phyloP scores from a whole-genome alignment of 2,888 invertebrate species.

The Melinaea marsaeus region DNA sequence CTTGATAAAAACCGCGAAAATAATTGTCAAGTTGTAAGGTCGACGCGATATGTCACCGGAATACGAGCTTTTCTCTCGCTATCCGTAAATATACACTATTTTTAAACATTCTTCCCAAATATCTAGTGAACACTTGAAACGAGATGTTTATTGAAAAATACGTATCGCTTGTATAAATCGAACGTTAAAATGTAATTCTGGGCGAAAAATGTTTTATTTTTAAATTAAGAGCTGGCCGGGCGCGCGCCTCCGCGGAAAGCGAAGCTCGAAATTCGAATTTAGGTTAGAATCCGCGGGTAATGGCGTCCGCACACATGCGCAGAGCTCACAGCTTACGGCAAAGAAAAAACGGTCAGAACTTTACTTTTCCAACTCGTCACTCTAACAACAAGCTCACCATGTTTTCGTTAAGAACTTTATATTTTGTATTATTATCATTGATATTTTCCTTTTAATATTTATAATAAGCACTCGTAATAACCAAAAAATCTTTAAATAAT shows the following conservation, averaged over 20 bases:
- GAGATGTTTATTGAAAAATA: slow-evolving; percentile 11
- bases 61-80: slow-evolving; percentile 46
- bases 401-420: no score
- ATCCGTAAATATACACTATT: slow-evolving; percentile 47
- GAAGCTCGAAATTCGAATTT: slow-evolving; percentile 70
- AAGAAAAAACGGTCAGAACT: slow-evolving; percentile 42
- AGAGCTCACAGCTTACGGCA: slow-evolving; percentile 47
- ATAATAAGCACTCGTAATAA: no score
- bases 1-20: slow-evolving; percentile 36
- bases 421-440: no score
- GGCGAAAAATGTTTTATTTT: slow-evolving; percentile 58
- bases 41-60: slow-evolving; percentile 58
- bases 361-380: slow-evolving; percentile 15
- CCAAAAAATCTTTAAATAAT: no score
- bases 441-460: no score
- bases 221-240: slow-evolving; percentile 64
- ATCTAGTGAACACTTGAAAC: slow-evolving; percentile 16
- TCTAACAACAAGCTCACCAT: no score
- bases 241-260: slow-evolving; percentile 61
- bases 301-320: slow-evolving; percentile 69
- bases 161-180: slow-evolving; percentile 18
- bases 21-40: slow-evolving; percentile 35
- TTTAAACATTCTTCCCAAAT: slow-evolving; percentile 51
- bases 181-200: slow-evolving; percentile 33
- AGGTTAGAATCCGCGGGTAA: slow-evolving; percentile 73